Conservation (phyloP, 2,888 invertebrate genomes). For the Argyresthia goedartella region DNA sequence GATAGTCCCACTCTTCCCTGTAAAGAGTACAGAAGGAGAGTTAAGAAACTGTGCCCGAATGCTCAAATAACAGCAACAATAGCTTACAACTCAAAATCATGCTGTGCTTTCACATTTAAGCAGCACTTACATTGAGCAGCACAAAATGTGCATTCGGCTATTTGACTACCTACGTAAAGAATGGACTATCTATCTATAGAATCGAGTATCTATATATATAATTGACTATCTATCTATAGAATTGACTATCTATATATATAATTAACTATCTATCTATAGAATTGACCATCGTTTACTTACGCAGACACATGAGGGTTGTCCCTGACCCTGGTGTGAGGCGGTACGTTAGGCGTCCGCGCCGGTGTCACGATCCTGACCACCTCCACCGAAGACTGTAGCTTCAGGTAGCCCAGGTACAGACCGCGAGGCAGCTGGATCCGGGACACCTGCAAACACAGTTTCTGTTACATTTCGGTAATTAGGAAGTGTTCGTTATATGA, state of each 20-base stretch:
- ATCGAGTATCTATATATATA: no score
- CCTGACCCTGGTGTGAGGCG: slow-evolving; percentile 93
- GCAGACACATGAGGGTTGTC: slow-evolving; percentile 97
- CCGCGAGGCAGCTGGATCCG: slow-evolving; percentile 87
- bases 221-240: no score
- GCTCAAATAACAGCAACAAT: no score
- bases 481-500: no score
- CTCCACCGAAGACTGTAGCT: slow-evolving; percentile 96
- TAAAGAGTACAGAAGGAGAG: slow-evolving; percentile 22
- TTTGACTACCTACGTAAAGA: background rate
- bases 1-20: slow-evolving; percentile 96
- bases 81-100: no score
- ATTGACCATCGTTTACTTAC: slow-evolving; percentile 64
- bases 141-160: no score
- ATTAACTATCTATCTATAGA: background rate
- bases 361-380: slow-evolving; percentile 94
- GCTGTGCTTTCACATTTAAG: no score
- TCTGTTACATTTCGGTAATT: background rate
- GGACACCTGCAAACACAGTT: slow-evolving; percentile 77
- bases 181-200: background rate
- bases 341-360: slow-evolving; percentile 91
- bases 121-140: no score
- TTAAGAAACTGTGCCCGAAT: slow-evolving; percentile 4
- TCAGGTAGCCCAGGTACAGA: slow-evolving; percentile 94
- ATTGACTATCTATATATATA: no score